A percentile compares a stretch with the other conserved stretches of the same genome.
Evolutionary conservation across 2,797 vertebrate species (phyloP).

Genomic region (Lophius americanus): DNA sequence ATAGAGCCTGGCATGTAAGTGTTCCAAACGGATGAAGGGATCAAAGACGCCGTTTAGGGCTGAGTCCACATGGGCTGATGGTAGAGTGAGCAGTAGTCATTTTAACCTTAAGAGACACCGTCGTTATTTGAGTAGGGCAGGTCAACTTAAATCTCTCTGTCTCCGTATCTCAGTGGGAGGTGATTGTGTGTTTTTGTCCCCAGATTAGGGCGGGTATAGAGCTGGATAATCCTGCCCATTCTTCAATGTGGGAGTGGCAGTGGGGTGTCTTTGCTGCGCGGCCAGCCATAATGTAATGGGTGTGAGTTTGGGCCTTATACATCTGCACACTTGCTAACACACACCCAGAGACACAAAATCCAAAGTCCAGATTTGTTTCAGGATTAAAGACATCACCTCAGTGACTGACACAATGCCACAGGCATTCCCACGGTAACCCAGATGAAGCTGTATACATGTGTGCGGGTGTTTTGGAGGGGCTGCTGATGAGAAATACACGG

Average conservation of each 20-base stretch:
- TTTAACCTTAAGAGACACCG: slow-evolving; percentile 74
- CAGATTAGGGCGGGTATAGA: slow-evolving; percentile 82
- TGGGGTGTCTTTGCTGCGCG: slow-evolving; percentile 80
- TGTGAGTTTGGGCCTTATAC: slow-evolving; percentile 70
- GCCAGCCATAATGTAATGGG: slow-evolving; percentile 80
- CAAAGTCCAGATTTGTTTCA: slow-evolving; percentile 76
- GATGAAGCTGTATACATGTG: slow-evolving; percentile 36
- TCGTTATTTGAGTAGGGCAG: slow-evolving; percentile 63
- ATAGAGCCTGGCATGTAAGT: slow-evolving; percentile 14
- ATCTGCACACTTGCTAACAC: slow-evolving; percentile 58
- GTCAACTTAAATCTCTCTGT: slow-evolving; percentile 73
- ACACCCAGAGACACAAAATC: slow-evolving; percentile 58
- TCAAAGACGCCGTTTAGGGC: slow-evolving; percentile 59
- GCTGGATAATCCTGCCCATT: slow-evolving; percentile 80
- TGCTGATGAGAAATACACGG: slow-evolving; percentile 42
- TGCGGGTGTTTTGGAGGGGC: slow-evolving; percentile 21
- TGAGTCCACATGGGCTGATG: slow-evolving; percentile 60
- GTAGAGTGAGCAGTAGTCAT: slow-evolving; percentile 66
- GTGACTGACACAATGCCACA: slow-evolving; percentile 74
- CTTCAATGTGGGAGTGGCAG: slow-evolving; percentile 78
- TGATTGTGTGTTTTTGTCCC: slow-evolving; percentile 79
- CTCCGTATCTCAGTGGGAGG: slow-evolving; percentile 71
- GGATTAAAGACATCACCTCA: slow-evolving; percentile 80
- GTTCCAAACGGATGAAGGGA: slow-evolving; percentile 34
- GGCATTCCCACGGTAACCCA: slow-evolving; percentile 83